These are phyloP conservation scores for Chloroceryle amazona DNA, from an alignment of 2,797 vertebrate species.

Conservation along the genomic window DNA sequence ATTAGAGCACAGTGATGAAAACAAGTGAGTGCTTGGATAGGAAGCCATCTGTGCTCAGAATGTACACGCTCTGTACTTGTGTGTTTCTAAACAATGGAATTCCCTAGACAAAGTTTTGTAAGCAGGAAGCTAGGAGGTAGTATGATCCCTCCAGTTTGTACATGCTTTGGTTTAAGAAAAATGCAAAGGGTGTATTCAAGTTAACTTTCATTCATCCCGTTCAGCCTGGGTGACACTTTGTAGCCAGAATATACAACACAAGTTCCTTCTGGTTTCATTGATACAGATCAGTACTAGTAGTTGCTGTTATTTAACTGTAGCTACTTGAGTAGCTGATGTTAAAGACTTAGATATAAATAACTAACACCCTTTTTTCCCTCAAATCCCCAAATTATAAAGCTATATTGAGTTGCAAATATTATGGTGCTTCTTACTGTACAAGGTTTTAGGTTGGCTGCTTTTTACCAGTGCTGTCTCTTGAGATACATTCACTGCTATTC, in stretches of 20 bases:
- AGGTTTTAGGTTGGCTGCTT: neutral
- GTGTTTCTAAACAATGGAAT: constrained; percentile 53
- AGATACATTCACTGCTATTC: neutral
- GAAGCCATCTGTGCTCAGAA: constrained; percentile 73
- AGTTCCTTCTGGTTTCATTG: neutral
- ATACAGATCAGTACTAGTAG: neutral
- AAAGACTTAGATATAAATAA: neutral
- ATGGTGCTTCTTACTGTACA: neutral
- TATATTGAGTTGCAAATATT: neutral
- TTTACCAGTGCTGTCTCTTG: neutral
- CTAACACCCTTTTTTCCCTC: no score
- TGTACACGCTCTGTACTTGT: constrained; percentile 27
- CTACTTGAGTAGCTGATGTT: neutral
- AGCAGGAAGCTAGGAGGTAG: neutral
- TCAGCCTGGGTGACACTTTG: neutral
- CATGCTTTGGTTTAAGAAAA: constrained; percentile 23
- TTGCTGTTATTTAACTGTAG: neutral
- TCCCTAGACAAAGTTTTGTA: constrained; percentile 47
- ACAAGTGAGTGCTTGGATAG: constrained; percentile 67
- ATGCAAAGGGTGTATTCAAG: neutral
- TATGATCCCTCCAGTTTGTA: neutral
- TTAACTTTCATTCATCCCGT: neutral
- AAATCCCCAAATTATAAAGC: neutral
- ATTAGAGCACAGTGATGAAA: constrained; percentile 67
- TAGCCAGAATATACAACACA: neutral